These are phyloP conservation scores for Lepus americanus DNA, from an alignment of 2,113 vertebrate genomes.

Conservation along the genomic window DNA sequence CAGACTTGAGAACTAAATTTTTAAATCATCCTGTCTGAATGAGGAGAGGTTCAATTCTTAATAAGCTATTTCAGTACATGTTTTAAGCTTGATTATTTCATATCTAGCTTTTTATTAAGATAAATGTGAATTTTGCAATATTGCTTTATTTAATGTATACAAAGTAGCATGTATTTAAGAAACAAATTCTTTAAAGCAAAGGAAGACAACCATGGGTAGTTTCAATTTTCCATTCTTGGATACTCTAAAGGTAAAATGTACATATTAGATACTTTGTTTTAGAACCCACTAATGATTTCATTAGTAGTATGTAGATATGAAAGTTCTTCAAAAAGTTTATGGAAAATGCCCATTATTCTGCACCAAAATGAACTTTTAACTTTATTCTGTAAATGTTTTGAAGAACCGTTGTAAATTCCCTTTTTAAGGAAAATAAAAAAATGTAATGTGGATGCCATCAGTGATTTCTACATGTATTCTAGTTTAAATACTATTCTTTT, in stretches of 20 bases:
- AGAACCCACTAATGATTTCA: neutral
- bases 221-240: neutral
- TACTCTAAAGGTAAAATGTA: neutral
- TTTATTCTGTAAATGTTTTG: too few relatives aligned
- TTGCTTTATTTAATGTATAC: neutral
- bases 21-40: neutral
- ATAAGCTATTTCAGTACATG: neutral
- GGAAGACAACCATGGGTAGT: neutral
- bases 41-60: neutral
- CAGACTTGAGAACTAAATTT: neutral
- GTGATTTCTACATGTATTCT: neutral
- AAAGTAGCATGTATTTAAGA: neutral
- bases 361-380: too few relatives aligned
- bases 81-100: neutral
- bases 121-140: neutral
- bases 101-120: conserved; percentile 3
- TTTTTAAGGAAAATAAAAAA: too few relatives aligned
- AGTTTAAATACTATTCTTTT: neutral
- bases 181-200: neutral
- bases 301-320: neutral
- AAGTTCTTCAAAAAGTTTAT: too few relatives aligned
- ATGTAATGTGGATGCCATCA: neutral
- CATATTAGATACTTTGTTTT: neutral
- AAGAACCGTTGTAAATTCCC: too few relatives aligned
- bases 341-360: too few relatives aligned